phyloP scores from a whole-genome alignment of 2,888 invertebrate genomes.

The Pachydiplax longipennis region DNA sequence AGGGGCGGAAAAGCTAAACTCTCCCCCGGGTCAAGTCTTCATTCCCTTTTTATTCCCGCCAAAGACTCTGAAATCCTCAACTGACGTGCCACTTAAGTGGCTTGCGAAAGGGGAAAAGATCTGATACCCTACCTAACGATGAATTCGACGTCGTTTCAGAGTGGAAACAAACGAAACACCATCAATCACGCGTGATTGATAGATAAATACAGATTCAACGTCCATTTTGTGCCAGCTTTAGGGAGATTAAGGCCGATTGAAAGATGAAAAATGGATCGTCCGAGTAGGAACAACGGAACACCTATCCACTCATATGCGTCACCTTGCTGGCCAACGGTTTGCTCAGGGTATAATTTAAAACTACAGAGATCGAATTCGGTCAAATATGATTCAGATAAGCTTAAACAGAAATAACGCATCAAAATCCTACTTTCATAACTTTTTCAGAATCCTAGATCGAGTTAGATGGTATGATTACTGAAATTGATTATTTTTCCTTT shows the following conservation, averaged over 20 bases:
- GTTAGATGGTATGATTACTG: too few species aligned
- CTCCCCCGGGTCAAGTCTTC: neutral
- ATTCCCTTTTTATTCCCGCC: neutral
- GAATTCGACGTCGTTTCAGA: neutral
- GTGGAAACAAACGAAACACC: neutral
- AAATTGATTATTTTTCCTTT: too few species aligned
- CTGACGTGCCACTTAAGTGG: neutral
- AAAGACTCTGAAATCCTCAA: neutral
- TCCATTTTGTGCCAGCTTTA: conserved; percentile 31
- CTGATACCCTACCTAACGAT: neutral
- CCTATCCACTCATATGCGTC: neutral
- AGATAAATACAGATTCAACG: conserved; percentile 27
- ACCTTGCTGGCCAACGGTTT: neutral
- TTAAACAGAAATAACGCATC: too few species aligned
- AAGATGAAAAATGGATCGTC: conserved; percentile 29
- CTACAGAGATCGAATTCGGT: too few species aligned
- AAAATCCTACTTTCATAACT: too few species aligned
- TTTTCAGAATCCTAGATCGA: too few species aligned
- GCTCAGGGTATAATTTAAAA: too few species aligned
- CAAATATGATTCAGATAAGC: too few species aligned
- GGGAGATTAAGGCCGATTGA: conserved; percentile 27
- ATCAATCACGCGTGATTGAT: conserved; percentile 33
- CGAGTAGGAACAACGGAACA: neutral
- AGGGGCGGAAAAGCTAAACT: neutral
- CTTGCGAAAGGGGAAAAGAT: neutral